These are phyloP conservation scores for Otolemur garnettii DNA, from an alignment of 2,113 vertebrate species.

Conservation along the genomic window DNA sequence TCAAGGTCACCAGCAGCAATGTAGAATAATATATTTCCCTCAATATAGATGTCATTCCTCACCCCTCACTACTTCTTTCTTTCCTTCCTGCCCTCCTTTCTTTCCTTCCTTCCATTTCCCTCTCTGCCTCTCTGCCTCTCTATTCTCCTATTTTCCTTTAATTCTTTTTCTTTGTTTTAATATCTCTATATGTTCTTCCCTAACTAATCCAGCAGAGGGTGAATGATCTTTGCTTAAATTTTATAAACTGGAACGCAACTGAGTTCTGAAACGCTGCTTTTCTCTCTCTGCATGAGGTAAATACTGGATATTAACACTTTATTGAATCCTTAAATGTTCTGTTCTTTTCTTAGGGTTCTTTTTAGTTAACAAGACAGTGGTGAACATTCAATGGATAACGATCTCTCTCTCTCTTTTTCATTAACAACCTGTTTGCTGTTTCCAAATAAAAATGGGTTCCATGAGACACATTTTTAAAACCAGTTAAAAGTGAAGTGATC, in stretches of 20 bases:
- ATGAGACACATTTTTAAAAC: background rate
- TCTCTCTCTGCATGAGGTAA: background rate
- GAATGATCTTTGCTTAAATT: constrained; percentile 2
- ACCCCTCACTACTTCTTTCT: background rate
- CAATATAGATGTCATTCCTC: no score
- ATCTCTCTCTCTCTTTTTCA: background rate
- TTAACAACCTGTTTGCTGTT: background rate
- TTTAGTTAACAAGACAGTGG: background rate
- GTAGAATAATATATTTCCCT: background rate
- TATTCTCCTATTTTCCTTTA: background rate
- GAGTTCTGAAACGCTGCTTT: background rate
- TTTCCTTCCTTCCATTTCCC: background rate
- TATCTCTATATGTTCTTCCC: background rate
- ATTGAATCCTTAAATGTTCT: background rate
- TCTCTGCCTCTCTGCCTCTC: background rate
- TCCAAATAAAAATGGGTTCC: constrained; percentile 27
- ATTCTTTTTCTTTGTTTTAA: no score
- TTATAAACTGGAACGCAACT: background rate
- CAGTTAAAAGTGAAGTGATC: constrained; percentile 47
- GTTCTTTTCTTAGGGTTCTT: background rate
- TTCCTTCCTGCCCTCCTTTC: background rate
- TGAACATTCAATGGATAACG: background rate
- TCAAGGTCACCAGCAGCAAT: background rate
- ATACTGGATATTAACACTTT: background rate
- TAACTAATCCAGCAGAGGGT: constrained; percentile 72